Evolutionary conservation across 2,888 invertebrate genomes (phyloP).

Genomic region (Atherix ibis): DNA sequence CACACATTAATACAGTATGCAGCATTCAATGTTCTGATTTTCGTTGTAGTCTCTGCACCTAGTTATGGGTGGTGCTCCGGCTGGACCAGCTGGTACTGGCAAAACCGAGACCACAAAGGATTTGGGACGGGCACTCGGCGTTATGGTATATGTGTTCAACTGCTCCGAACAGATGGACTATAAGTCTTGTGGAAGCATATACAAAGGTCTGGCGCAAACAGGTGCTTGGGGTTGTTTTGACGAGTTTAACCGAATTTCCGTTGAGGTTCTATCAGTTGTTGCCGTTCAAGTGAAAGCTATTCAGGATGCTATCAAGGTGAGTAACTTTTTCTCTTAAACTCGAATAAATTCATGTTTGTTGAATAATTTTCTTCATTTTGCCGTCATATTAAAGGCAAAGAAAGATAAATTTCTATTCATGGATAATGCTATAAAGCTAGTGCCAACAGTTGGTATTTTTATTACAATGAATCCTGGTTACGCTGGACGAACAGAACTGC

Average conservation of each 20-base stretch:
- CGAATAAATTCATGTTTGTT: slow-evolving; percentile 2
- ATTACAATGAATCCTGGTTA: slow-evolving; percentile 97
- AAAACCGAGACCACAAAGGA: slow-evolving; percentile 98
- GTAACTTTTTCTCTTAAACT: slow-evolving; percentile 1
- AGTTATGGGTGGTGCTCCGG: slow-evolving; percentile 91
- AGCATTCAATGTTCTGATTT: too few species aligned
- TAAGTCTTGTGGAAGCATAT: slow-evolving; percentile 90
- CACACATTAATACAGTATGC: too few species aligned
- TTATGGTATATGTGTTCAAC: slow-evolving; percentile 96
- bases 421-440: slow-evolving; percentile 63
- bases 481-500: slow-evolving; percentile 75
- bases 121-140: slow-evolving; percentile 85
- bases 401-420: slow-evolving; percentile 72
- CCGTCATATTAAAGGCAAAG: slow-evolving; percentile 32
- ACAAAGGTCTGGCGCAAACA: slow-evolving; percentile 84
- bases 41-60: slow-evolving; percentile 64
- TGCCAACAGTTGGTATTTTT: slow-evolving; percentile 76
- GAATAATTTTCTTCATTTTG: slow-evolving; percentile 4
- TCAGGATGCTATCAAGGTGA: slow-evolving; percentile 70
- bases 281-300: slow-evolving; percentile 85
- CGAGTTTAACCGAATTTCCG: slow-evolving; percentile 91
- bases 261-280: slow-evolving; percentile 93
- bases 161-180: slow-evolving; percentile 98
- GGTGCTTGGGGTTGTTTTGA: slow-evolving; percentile 98
- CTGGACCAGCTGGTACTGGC: slow-evolving; percentile 90